These are phyloP conservation scores for Platanista minor DNA, from an alignment of 2,113 vertebrate genomes.

Conservation along the genomic window DNA sequence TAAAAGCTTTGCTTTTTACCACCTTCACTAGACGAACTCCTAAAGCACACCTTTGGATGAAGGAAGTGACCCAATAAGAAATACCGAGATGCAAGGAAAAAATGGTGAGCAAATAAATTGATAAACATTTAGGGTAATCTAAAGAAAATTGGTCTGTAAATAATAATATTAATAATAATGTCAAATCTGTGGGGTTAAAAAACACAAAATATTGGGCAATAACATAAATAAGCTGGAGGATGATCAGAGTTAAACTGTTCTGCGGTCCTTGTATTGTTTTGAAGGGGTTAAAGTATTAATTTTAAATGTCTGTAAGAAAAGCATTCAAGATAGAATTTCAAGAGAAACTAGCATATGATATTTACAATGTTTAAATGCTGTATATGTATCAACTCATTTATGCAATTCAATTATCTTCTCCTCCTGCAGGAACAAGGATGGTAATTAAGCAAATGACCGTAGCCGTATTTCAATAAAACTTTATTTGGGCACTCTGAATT, in stretches of 20 bases:
- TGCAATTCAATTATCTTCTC: neutral
- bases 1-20: neutral
- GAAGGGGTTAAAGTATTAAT: neutral
- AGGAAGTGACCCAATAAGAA: neutral
- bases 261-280: neutral
- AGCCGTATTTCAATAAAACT: neutral
- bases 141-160: neutral
- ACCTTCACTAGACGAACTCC: neutral
- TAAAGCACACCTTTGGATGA: neutral
- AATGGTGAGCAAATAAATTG: neutral
- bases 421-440: neutral
- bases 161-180: neutral
- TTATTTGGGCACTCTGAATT: neutral
- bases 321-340: neutral
- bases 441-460: neutral
- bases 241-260: neutral
- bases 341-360: neutral
- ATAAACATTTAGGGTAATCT: neutral
- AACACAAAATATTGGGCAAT: neutral
- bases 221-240: neutral
- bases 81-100: neutral
- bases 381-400: neutral
- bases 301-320: neutral
- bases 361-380: neutral
- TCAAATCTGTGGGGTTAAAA: neutral